Base-by-base conservation (phyloP, 1,140 invertebrate genomes). In the Gerris buenoi region DNA sequence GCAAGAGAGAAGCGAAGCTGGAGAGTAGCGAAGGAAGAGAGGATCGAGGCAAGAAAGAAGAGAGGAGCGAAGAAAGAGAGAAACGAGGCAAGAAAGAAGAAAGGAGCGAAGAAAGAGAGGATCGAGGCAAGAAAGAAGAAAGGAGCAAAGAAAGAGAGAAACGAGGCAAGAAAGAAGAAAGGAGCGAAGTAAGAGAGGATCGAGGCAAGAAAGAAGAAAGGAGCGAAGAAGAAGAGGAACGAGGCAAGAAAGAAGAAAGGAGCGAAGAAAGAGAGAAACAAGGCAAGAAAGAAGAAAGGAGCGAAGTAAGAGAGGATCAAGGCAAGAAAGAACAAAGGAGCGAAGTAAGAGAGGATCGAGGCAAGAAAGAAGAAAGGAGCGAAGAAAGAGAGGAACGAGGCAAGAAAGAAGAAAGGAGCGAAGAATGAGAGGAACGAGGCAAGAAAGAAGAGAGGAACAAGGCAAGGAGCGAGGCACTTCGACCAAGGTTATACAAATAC, bases 281-380 rank as follows among this genome's bases (percentile, higher is more conserved):
- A n/a, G n/a, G n/a, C n/a, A n/a, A n/a, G n/a, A n/a, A n/a, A n/a
- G n/a, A n/a, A n/a, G n/a, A n/a, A n/a, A n/a, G n/a, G n/a, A n/a
- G n/a, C n/a, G n/a, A 65, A 63, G 57, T 62, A n/a, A n/a, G n/a
- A n/a, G n/a, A n/a, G n/a, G n/a, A n/a, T n/a, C n/a, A n/a, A n/a
- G n/a, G n/a, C n/a, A 28, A 25, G 62, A 63, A 63, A 26, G 27
- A 23, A 26, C 22, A 63, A 27, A 27, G 27, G 62, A 27, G 27
- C 18, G 27, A 63, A 27, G n/a, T n/a, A n/a, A 63, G 1, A 23
- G 68, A 70, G 71, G 74, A 74, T 70, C 70, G 71, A 70, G 69
- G 71, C 71, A 69, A 71, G 72, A 70, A 66, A 69, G 68, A 71
- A 68, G 68, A n/a, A 58, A 22, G 69, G 67, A 69, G 56, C 68